These are phyloP conservation scores for Calcarius lapponicus DNA, from an alignment of 2,797 vertebrate species.

Conservation along the genomic window DNA sequence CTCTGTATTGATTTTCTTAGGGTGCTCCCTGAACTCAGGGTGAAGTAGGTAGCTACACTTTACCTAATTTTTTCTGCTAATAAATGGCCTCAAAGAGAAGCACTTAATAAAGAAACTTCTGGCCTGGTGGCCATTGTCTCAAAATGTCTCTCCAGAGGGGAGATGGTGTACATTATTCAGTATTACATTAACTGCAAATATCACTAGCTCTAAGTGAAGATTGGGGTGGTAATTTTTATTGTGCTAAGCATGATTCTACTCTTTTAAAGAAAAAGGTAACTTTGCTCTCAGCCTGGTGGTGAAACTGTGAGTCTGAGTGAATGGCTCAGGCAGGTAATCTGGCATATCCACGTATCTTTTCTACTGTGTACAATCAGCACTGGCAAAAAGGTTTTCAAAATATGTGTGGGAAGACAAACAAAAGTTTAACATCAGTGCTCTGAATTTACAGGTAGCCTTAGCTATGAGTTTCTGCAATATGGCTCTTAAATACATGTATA, in stretches of 20 bases:
- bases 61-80: background rate
- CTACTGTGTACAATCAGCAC: background rate
- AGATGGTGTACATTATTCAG: background rate
- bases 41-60: background rate
- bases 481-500: background rate
- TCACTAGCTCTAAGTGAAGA: background rate
- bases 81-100: background rate
- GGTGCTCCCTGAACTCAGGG: background rate
- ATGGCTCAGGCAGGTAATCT: background rate
- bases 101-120: background rate
- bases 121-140: background rate
- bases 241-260: background rate
- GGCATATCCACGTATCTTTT: background rate
- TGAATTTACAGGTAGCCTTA: background rate
- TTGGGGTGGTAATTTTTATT: background rate
- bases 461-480: background rate
- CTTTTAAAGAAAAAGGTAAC: background rate
- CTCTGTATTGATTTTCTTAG: slow-evolving; percentile 7
- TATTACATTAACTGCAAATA: background rate
- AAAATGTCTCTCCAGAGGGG: background rate
- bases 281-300: background rate
- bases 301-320: background rate
- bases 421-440: background rate
- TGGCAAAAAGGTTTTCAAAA: background rate
- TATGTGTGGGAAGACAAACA: background rate